Evolutionary conservation across 2,888 invertebrate genomes (phyloP), one percentile per base, ranked within the genome.

Genomic region (Carterocephalus palaemon): DNA sequence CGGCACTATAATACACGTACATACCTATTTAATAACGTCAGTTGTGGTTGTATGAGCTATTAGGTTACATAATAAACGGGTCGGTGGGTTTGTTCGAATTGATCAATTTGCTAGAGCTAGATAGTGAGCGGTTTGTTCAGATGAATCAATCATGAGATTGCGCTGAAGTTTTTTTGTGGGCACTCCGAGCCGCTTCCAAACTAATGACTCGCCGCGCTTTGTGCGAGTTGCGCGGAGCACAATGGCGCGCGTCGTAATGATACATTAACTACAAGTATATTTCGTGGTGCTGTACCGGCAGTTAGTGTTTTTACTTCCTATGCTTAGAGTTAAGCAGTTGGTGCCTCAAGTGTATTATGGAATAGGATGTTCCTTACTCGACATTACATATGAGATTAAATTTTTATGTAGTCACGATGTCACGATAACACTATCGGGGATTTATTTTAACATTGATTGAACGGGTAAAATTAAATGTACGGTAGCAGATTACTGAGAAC

Each of bases 361-460:
- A n/a, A n/a, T n/a, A n/a, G n/a, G n/a, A n/a, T n/a, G n/a, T n/a
- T n/a, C n/a, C n/a, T n/a, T n/a, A n/a, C n/a, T n/a, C n/a, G n/a
- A n/a, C n/a, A n/a, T n/a, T n/a, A n/a, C n/a, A n/a, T n/a, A n/a
- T n/a, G n/a, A n/a, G n/a, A n/a, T n/a, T n/a, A n/a, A n/a, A n/a
- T n/a, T n/a, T n/a, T n/a, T n/a, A n/a, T n/a, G n/a, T n/a, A n/a
- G n/a, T n/a, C n/a, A n/a, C n/a, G n/a, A n/a, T n/a, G 54, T 54
- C 56, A 34, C 13, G 52, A 54, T 54, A 52, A 20, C 9, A 8
- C 66, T 76, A 80, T 78, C 75, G 53, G 50, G 69, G 75, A 75
- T 75, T 71, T 63, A 62, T 63, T 64, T 62, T 62, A 63, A 72
- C 75, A 75, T 79, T 78, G 78, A 81, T 80, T 80, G 75, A 67